Evolutionary conservation across 2,113 vertebrate species (phyloP).

Genomic region (Eretmochelys imbricata): DNA sequence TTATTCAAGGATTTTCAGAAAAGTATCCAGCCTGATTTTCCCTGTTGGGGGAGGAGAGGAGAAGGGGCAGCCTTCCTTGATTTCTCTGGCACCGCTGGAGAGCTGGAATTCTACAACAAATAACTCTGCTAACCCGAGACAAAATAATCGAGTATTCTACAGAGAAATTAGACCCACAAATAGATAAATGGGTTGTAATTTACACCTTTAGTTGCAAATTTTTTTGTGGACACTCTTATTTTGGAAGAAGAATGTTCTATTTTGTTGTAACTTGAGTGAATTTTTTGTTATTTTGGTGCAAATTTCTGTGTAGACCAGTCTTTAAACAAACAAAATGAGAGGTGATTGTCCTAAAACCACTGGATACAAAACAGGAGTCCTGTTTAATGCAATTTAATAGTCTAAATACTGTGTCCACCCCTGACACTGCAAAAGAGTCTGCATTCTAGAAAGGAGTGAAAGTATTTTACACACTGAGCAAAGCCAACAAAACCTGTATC

Average conservation of each 20-base stretch:
- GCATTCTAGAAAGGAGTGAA: too few relatives aligned
- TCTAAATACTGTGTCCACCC: neutral
- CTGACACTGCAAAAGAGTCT: neutral
- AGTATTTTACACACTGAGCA: too few relatives aligned
- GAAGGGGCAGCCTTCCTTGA: neutral
- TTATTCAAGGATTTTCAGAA: too few relatives aligned
- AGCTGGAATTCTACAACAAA: neutral
- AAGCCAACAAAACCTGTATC: neutral
- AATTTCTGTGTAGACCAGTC: neutral
- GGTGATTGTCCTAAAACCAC: neutral
- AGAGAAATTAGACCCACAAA: neutral
- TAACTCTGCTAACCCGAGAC: neutral
- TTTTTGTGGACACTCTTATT: neutral
- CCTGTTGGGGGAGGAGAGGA: too few relatives aligned
- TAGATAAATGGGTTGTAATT: rapidly evolving
- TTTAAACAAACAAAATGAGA: neutral
- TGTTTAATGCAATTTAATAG: slow-evolving; percentile 11
- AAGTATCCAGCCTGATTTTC: too few relatives aligned
- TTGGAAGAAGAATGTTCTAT: neutral
- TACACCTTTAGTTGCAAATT: neutral
- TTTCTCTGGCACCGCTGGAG: neutral
- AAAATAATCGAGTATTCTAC: neutral
- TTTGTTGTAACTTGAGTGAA: neutral
- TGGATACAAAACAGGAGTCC: neutral
- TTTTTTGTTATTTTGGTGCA: neutral